phyloP scores from a whole-genome alignment of 2,888 invertebrate genomes.

The Caenorhabditis sp. region DNA sequence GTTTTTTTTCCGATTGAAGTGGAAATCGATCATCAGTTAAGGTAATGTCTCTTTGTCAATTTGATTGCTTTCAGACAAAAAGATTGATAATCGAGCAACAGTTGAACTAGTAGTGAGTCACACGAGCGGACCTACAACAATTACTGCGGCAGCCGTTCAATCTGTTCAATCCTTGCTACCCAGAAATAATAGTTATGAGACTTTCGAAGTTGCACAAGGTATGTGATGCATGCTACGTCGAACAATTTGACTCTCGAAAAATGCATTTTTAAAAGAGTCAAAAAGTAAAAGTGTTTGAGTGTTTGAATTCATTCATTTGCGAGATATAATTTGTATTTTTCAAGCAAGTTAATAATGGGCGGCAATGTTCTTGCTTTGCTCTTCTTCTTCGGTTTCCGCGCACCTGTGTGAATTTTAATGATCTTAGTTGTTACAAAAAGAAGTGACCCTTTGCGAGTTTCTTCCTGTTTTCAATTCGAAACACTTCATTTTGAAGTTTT shows the following conservation, averaged over 20 bases:
- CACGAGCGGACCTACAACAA: constrained; percentile 41
- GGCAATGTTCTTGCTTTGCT: too few relatives aligned
- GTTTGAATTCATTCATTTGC: too few relatives aligned
- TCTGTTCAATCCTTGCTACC: constrained; percentile 51
- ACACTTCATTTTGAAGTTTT: constrained; percentile 25
- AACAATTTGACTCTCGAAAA: too few relatives aligned
- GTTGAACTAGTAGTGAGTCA: constrained; percentile 61
- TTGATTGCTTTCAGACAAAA: constrained; percentile 54
- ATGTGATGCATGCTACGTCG: constrained; percentile 9
- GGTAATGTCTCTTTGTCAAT: not conserved
- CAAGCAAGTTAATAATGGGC: too few relatives aligned
- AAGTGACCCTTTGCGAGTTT: constrained; percentile 5
- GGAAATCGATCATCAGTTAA: too few relatives aligned
- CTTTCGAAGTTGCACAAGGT: constrained; percentile 81
- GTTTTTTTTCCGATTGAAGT: too few relatives aligned
- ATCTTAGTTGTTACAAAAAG: constrained; percentile 28
- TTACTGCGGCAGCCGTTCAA: constrained; percentile 52
- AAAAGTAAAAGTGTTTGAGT: too few relatives aligned
- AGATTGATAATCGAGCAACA: constrained; percentile 55
- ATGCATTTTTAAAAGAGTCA: too few relatives aligned
- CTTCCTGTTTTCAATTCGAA: constrained; percentile 13
- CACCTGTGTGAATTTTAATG: constrained; percentile 15
- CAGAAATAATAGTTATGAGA: constrained; percentile 81
- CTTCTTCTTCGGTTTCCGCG: not conserved
- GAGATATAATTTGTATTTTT: too few relatives aligned